A percentile compares a stretch with the other conserved stretches of the same genome.
phyloP scores from a whole-genome alignment of 2,113 vertebrate genomes.

The Bothrops jararaca region DNA sequence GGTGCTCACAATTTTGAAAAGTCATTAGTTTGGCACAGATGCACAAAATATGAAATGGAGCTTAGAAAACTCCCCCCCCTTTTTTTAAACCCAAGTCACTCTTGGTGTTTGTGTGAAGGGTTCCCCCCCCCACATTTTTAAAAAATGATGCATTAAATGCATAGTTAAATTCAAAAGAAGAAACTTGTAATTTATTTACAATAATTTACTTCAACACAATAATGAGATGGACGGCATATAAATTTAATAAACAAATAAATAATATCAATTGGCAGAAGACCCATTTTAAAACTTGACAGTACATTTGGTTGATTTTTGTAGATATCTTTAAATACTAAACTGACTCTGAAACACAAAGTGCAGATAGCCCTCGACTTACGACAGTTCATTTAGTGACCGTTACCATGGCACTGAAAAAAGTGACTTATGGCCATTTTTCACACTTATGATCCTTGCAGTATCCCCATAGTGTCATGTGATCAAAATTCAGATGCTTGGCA shows the following conservation, averaged over 20 bases:
- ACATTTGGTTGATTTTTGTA: conserved; percentile 1
- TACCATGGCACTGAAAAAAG: not conserved
- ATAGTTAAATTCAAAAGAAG: conserved; percentile 6
- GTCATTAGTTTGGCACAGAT: not conserved
- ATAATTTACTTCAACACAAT: conserved; percentile 1
- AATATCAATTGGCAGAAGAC: conserved; percentile 9
- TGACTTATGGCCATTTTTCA: not conserved
- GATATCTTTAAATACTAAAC: conserved; percentile 9
- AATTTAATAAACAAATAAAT: not conserved
- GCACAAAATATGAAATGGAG: not conserved
- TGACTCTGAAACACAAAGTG: not conserved
- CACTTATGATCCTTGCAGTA: not conserved
- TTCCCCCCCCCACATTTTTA: conserved; percentile 6
- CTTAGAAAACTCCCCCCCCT: not conserved
- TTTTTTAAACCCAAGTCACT: conserved; percentile 31
- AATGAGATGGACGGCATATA: not conserved
- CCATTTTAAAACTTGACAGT: conserved; percentile 1
- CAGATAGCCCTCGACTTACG: not conserved
- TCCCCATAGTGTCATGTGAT: not conserved
- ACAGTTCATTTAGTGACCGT: not conserved
- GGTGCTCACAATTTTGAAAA: not conserved
- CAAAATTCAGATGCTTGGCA: not conserved
- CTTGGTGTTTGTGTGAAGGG: not conserved
- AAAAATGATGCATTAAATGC: conserved; percentile 20
- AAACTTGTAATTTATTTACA: conserved; percentile 21